phyloP scores from a whole-genome alignment of 2,888 invertebrate species.

The Papilio elwesi region DNA sequence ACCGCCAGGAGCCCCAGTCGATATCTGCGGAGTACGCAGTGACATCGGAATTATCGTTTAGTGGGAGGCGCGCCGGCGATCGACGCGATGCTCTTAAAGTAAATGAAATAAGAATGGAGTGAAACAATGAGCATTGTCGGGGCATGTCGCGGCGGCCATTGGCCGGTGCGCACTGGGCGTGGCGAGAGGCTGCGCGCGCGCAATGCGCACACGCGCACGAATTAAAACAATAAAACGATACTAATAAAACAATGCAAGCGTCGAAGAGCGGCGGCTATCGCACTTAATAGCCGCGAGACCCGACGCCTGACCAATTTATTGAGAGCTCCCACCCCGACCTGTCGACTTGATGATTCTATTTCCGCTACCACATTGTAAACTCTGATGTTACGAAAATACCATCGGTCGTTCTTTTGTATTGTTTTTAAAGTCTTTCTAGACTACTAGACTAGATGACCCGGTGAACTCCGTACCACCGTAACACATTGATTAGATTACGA shows the following conservation, averaged over 20 bases:
- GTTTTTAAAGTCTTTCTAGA: too few relatives aligned
- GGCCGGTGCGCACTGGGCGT: conserved; percentile 64
- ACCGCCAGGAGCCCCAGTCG: conserved; percentile 75
- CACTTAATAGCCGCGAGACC: conserved; percentile 80
- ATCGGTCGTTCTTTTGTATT: background rate
- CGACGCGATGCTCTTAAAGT: conserved; percentile 68
- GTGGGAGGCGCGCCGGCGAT: conserved; percentile 73
- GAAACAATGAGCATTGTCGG: conserved; percentile 82
- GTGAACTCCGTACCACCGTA: too few relatives aligned
- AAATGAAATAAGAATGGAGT: conserved; percentile 78
- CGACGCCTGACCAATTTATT: conserved; percentile 72
- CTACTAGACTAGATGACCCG: too few relatives aligned
- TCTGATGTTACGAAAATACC: background rate
- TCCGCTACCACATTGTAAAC: background rate
- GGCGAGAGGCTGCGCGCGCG: conserved; percentile 82
- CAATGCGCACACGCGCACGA: conserved; percentile 83
- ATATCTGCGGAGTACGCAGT: conserved; percentile 77
- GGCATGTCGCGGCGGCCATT: conserved; percentile 64
- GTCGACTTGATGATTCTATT: conserved; percentile 37
- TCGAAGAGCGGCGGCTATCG: conserved; percentile 76
- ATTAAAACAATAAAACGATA: conserved; percentile 84
- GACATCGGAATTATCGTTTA: conserved; percentile 82
- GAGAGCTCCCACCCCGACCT: conserved; percentile 56
- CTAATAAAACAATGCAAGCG: conserved; percentile 81
- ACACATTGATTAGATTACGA: too few relatives aligned